phyloP scores from a whole-genome alignment of 2,797 vertebrate genomes.

The Taenioides sp. region DNA sequence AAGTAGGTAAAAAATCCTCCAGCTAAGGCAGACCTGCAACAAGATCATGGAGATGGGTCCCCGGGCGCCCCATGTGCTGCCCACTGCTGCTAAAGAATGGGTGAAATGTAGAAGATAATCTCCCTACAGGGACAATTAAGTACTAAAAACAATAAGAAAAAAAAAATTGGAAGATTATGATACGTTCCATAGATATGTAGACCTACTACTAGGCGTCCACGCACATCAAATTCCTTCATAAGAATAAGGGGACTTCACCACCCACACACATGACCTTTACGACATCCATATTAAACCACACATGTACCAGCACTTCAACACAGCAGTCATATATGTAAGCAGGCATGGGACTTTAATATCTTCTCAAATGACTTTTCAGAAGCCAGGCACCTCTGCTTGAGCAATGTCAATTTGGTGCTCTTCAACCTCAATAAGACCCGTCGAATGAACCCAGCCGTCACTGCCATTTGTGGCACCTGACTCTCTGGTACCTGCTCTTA shows the following conservation, averaged over 20 bases:
- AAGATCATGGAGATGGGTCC: too few species aligned
- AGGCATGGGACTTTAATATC: background rate
- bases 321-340: background rate
- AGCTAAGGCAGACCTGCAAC: too few species aligned
- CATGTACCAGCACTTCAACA: background rate
- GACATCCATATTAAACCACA: background rate
- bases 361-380: slow-evolving; percentile 1
- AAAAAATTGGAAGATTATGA: too few species aligned
- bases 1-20: too few species aligned
- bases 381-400: slow-evolving; percentile 10
- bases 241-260: background rate
- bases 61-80: too few species aligned
- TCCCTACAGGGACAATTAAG: too few species aligned
- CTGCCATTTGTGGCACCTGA: slow-evolving; percentile 18
- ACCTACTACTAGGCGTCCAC: too few species aligned
- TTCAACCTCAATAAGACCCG: slow-evolving; percentile 14
- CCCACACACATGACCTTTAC: background rate
- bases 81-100: too few species aligned
- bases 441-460: slow-evolving; percentile 26
- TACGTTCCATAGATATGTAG: too few species aligned
- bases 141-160: too few species aligned
- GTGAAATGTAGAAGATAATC: too few species aligned
- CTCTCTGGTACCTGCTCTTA: background rate
- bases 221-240: too few species aligned
- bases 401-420: slow-evolving; percentile 10